Percentiles rank a stretch among this genome's conserved stretches.
These are phyloP conservation scores for Drosophila incognita DNA, from an alignment of 2,888 invertebrate genomes.

Conservation along the genomic window DNA sequence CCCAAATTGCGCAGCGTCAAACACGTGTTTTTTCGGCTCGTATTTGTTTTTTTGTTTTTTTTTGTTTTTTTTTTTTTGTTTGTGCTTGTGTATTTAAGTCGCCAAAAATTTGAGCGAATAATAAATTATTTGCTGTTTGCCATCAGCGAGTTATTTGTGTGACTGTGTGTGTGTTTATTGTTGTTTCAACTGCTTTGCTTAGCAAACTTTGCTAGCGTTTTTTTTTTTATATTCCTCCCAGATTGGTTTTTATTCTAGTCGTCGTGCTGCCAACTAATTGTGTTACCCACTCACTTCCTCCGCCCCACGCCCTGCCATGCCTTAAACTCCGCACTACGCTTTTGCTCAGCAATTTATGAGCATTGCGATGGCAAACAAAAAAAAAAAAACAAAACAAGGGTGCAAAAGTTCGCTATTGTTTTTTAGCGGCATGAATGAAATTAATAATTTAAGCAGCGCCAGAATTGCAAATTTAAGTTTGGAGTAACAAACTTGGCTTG, in stretches of 20 bases:
- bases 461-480: constrained; percentile 29
- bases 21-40: constrained; percentile 38
- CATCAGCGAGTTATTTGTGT: constrained; percentile 37
- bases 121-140: constrained; percentile 49
- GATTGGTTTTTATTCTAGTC: constrained; percentile 49
- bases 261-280: constrained; percentile 70
- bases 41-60: background rate
- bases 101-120: constrained; percentile 47
- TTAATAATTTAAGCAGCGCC: constrained; percentile 63
- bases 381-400: constrained; percentile 18
- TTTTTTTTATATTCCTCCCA: background rate
- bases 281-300: constrained; percentile 18
- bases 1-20: constrained; percentile 68
- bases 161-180: background rate
- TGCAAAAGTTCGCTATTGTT: constrained; percentile 44
- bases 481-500: background rate
- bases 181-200: constrained; percentile 16
- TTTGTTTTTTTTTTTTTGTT: background rate
- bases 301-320: background rate
- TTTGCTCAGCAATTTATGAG: constrained; percentile 64
- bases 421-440: constrained; percentile 61
- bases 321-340: constrained; percentile 17
- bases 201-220: constrained; percentile 11
- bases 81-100: constrained; percentile 13
- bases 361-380: constrained; percentile 43